Evolutionary conservation across 2,797 vertebrate species (phyloP).

Genomic region (Melanotaenia trifasciata): DNA sequence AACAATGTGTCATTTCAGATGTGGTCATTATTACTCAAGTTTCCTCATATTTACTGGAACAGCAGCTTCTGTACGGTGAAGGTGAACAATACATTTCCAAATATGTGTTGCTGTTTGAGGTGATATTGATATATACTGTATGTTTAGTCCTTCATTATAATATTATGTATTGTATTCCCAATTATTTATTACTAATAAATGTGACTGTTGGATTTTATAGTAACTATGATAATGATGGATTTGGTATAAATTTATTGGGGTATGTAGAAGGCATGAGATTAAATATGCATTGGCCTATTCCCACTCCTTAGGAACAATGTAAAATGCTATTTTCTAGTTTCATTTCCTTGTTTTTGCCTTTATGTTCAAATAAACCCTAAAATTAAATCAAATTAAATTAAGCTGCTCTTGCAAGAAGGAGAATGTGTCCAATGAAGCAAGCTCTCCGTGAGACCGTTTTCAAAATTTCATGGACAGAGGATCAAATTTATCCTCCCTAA

Average conservation of each 20-base stretch:
- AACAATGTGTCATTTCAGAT: slow-evolving; percentile 2
- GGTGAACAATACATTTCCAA: neutral
- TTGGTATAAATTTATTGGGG: neutral
- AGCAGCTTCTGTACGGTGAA: neutral
- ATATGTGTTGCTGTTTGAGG: too few species aligned
- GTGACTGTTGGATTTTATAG: too few species aligned
- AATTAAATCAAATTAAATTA: neutral
- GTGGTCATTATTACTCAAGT: slow-evolving; percentile 11
- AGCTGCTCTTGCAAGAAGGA: slow-evolving; percentile 34
- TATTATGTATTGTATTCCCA: neutral
- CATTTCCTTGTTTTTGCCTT: neutral
- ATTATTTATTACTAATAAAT: neutral
- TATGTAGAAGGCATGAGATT: neutral
- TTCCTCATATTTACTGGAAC: slow-evolving; percentile 5
- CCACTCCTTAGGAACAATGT: too few species aligned
- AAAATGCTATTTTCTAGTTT: neutral
- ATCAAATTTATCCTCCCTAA: slow-evolving; percentile 1
- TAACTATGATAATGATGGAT: neutral
- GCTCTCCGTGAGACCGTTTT: slow-evolving; percentile 1
- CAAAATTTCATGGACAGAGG: neutral
- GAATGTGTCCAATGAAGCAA: slow-evolving; percentile 17
- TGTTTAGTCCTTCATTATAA: too few species aligned
- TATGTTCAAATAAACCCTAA: neutral
- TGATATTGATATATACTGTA: too few species aligned
- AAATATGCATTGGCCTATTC: neutral